These are phyloP conservation scores for Otus sunia DNA, from an alignment of 2,113 vertebrate species.

Conservation along the genomic window DNA sequence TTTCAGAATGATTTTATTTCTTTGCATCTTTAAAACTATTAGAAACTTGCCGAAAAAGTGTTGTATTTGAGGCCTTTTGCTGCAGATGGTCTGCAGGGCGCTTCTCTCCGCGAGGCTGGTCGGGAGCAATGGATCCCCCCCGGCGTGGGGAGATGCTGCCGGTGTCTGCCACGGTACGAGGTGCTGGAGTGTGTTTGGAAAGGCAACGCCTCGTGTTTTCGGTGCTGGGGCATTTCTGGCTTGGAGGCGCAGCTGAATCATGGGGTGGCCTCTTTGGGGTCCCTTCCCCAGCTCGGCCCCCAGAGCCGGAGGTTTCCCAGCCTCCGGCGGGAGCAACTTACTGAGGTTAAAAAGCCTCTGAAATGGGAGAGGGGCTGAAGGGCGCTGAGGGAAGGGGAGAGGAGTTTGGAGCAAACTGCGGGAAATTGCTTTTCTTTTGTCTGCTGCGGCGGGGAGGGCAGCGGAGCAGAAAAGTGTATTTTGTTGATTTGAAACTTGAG, in stretches of 20 bases:
- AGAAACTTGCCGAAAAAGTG: not conserved
- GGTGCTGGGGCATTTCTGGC: not conserved
- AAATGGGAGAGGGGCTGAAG: not conserved
- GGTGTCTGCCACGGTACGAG: rapidly evolving
- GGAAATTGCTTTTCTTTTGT: constrained; percentile 65
- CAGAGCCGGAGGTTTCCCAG: not conserved
- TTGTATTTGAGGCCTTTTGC: not conserved
- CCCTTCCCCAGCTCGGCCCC: not conserved
- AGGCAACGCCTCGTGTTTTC: rapidly evolving
- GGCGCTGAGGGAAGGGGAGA: not conserved
- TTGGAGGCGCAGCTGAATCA: not conserved
- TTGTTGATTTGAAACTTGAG: constrained; percentile 87
- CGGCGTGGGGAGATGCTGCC: rapidly evolving
- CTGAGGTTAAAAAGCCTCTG: not conserved
- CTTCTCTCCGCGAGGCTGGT: not conserved
- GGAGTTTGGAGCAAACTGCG: constrained; percentile 53
- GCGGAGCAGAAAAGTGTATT: constrained; percentile 84
- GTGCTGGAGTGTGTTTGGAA: not conserved
- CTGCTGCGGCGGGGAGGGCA: constrained; percentile 64
- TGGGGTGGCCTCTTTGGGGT: not conserved
- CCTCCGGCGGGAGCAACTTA: not conserved
- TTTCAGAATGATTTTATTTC: not conserved
- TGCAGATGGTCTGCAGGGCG: not conserved
- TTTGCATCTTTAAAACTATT: not conserved
- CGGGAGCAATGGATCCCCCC: not conserved